Evolutionary conservation across 2,113 vertebrate genomes (phyloP).

Genomic region (Microtus montanus): DNA sequence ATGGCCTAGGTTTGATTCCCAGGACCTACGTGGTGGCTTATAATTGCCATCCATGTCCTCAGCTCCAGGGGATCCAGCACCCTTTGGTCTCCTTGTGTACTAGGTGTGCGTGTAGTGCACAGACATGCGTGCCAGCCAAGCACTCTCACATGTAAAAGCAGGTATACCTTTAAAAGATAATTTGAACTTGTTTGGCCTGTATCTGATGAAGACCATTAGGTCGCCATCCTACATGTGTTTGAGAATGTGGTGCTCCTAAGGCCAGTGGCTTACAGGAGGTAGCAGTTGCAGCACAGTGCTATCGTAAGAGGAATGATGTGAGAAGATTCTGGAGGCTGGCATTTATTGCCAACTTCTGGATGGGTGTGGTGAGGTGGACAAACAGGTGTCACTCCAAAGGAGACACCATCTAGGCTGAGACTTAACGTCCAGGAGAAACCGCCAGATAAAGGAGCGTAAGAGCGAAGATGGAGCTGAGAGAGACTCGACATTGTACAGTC

Average conservation of each 20-base stretch:
- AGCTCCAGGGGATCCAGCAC: background rate
- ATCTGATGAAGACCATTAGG: background rate
- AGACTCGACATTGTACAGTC: background rate
- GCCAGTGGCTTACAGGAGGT: background rate
- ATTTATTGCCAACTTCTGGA: background rate
- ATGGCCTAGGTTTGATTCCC: background rate
- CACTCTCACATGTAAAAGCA: background rate
- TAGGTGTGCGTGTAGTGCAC: background rate
- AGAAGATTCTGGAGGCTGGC: background rate
- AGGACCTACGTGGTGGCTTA: background rate
- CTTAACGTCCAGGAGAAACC: background rate
- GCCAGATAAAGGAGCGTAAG: background rate
- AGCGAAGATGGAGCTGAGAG: background rate
- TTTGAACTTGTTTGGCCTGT: slow-evolving; percentile 33
- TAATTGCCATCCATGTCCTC: background rate
- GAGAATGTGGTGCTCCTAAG: slow-evolving; percentile 17
- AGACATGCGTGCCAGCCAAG: background rate
- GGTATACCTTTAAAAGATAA: background rate
- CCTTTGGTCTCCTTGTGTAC: background rate
- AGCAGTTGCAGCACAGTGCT: background rate
- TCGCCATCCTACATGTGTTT: background rate
- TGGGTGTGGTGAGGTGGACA: background rate
- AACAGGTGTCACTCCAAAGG: background rate
- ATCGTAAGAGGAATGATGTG: background rate
- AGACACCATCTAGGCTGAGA: background rate